Evolutionary conservation across 2,888 invertebrate species (phyloP).

Genomic region (Icerya purchasi): DNA sequence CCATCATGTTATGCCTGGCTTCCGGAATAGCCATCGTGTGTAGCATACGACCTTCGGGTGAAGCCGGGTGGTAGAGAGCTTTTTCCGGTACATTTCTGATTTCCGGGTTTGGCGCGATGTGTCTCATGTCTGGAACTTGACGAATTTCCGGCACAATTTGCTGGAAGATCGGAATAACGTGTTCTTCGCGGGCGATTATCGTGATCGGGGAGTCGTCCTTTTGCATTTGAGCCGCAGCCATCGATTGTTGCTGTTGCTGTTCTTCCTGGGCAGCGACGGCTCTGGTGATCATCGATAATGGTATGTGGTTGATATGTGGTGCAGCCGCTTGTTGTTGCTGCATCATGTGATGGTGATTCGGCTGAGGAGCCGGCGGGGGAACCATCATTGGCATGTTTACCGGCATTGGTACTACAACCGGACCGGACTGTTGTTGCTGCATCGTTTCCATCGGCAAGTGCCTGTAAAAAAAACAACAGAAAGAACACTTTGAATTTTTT

Average conservation of each 20-base stretch:
- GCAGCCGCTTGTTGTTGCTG: slow-evolving; percentile 16
- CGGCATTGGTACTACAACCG: slow-evolving; percentile 13
- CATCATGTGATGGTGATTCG: slow-evolving; percentile 15
- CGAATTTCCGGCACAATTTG: slow-evolving; percentile 13
- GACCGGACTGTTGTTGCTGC: slow-evolving; percentile 23
- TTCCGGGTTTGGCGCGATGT: slow-evolving; percentile 13
- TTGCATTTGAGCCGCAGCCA: slow-evolving; percentile 18
- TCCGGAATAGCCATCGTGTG: slow-evolving; percentile 21
- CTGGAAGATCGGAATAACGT: slow-evolving; percentile 18
- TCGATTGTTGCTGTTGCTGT: slow-evolving; percentile 25
- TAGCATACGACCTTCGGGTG: slow-evolving; percentile 12
- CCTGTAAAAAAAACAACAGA: slow-evolving; percentile 17
- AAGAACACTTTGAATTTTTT: neutral
- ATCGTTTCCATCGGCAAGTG: slow-evolving; percentile 33
- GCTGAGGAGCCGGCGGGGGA: slow-evolving; percentile 13
- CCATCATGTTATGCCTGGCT: slow-evolving; percentile 10
- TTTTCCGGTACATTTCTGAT: slow-evolving; percentile 13
- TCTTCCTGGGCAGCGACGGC: slow-evolving; percentile 3
- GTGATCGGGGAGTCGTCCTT: slow-evolving; percentile 22
- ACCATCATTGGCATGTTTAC: slow-evolving; percentile 14
- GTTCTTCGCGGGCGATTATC: slow-evolving; percentile 18
- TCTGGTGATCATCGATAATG: slow-evolving; percentile 14
- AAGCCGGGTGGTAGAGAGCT: slow-evolving; percentile 13
- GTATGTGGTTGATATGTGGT: slow-evolving; percentile 15
- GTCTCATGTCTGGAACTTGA: slow-evolving; percentile 13